Percentiles rank a stretch among this genome's conserved stretches.
These are phyloP conservation scores for Poecile montanus DNA, from an alignment of 2,797 vertebrate genomes.

Conservation along the genomic window DNA sequence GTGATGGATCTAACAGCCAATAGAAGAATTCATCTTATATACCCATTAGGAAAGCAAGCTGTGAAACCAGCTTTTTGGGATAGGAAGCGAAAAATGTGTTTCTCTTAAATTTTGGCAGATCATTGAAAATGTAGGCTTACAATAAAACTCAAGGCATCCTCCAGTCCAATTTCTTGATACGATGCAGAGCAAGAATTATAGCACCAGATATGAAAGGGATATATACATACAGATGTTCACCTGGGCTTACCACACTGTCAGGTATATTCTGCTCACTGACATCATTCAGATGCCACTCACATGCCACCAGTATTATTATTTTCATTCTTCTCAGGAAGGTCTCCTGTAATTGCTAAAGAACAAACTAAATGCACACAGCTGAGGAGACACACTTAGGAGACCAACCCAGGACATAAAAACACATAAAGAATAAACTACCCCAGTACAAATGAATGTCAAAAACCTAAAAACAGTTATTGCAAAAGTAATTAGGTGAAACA, in stretches of 20 bases:
- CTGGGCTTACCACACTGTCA: neutral
- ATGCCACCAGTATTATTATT: neutral
- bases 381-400: neutral
- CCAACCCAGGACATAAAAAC: neutral
- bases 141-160: neutral
- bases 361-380: neutral
- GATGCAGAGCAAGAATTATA: neutral
- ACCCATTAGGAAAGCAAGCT: neutral
- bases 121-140: neutral
- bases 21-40: neutral
- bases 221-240: neutral
- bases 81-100: neutral
- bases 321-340: neutral
- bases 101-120: neutral
- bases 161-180: neutral
- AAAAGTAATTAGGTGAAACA: conserved; percentile 40
- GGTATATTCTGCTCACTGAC: neutral
- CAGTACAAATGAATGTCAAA: neutral
- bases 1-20: neutral
- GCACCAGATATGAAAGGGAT: neutral
- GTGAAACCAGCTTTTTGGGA: neutral
- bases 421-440: neutral
- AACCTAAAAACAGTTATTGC: conserved; percentile 21
- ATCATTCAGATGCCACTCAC: neutral
- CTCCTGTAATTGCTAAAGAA: neutral